phyloP scores from a whole-genome alignment of 2,113 vertebrate genomes.

The Stictonetta naevosa region DNA sequence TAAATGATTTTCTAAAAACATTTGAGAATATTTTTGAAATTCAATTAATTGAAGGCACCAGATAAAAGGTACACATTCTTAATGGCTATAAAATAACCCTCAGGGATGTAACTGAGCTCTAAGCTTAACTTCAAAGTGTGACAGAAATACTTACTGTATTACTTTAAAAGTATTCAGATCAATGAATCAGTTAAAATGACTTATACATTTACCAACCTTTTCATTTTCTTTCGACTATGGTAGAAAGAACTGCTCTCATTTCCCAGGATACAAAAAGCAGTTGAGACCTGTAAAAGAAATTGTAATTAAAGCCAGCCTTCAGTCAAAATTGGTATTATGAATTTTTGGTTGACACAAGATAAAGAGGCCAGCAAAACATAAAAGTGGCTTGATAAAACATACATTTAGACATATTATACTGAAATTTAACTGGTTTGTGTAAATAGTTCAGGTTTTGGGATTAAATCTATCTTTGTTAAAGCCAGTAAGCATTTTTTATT shows the following conservation, averaged over 20 bases:
- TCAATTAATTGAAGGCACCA: conserved; percentile 85
- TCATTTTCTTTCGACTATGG: conserved; percentile 73
- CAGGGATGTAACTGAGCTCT: conserved; percentile 68
- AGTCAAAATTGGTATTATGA: conserved; percentile 54
- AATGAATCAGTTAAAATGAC: conserved; percentile 79
- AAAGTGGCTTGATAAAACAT: conserved; percentile 67
- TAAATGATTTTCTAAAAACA: conserved; percentile 73
- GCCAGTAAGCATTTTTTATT: conserved; percentile 4
- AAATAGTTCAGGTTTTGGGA: neutral
- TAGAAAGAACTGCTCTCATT: conserved; percentile 59
- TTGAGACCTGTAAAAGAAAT: conserved; percentile 71
- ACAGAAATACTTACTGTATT: conserved; percentile 75
- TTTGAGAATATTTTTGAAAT: conserved; percentile 82
- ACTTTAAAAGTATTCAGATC: conserved; percentile 77
- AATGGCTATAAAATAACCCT: conserved; percentile 81
- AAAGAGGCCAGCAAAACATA: conserved; percentile 66
- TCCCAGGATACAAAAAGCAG: conserved; percentile 55
- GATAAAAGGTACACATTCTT: conserved; percentile 84
- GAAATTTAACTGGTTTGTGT: conserved; percentile 35
- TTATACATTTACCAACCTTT: conserved; percentile 74
- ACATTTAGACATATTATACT: conserved; percentile 55
- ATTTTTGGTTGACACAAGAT: conserved; percentile 69
- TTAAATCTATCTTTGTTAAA: conserved; percentile 6
- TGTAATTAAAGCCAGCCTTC: conserved; percentile 67
- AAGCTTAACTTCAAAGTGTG: conserved; percentile 80